phyloP scores from a whole-genome alignment of 2,888 invertebrate species.

The Baccha elongata region DNA sequence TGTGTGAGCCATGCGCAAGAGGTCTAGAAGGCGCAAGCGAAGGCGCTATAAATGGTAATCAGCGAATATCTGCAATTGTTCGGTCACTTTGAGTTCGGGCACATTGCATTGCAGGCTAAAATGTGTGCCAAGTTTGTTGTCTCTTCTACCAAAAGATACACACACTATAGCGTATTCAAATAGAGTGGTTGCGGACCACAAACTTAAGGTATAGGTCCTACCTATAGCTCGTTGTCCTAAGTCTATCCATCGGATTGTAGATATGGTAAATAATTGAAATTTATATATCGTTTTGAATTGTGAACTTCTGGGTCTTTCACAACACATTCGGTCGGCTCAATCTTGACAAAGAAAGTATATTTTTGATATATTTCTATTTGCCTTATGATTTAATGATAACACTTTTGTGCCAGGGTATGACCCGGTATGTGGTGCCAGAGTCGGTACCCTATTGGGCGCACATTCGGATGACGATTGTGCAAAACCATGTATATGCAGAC shows the following conservation, averaged over 20 bases:
- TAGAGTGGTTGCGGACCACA: slow-evolving; percentile 7
- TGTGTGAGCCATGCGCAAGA: slow-evolving; percentile 40
- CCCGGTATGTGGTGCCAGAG: slow-evolving; percentile 22
- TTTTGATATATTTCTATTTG: slow-evolving; percentile 61
- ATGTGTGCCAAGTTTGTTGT: slow-evolving; percentile 65
- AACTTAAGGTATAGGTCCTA: neutral
- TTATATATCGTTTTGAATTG: slow-evolving; percentile 47
- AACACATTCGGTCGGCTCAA: slow-evolving; percentile 17
- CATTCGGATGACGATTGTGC: slow-evolving; percentile 41
- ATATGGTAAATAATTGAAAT: slow-evolving; percentile 61
- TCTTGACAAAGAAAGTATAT: slow-evolving; percentile 56
- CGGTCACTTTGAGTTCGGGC: slow-evolving; percentile 66
- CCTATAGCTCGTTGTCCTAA: slow-evolving; percentile 9
- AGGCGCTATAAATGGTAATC: slow-evolving; percentile 72
- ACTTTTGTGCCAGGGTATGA: slow-evolving; percentile 40
- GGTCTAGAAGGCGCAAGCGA: slow-evolving; percentile 42
- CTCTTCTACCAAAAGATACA: slow-evolving; percentile 22
- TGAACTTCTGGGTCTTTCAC: slow-evolving; percentile 47
- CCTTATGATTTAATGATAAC: slow-evolving; percentile 66
- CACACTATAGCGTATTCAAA: slow-evolving; percentile 50
- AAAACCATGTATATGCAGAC: slow-evolving; percentile 1
- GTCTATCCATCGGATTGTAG: slow-evolving; percentile 37
- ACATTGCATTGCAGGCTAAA: slow-evolving; percentile 35
- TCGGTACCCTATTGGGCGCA: slow-evolving; percentile 41
- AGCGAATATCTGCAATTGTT: slow-evolving; percentile 70